A percentile compares a stretch with the other conserved stretches of the same genome.
Evolutionary conservation across 2,113 vertebrate species (phyloP).

Genomic region (Centrocercus urophasianus): DNA sequence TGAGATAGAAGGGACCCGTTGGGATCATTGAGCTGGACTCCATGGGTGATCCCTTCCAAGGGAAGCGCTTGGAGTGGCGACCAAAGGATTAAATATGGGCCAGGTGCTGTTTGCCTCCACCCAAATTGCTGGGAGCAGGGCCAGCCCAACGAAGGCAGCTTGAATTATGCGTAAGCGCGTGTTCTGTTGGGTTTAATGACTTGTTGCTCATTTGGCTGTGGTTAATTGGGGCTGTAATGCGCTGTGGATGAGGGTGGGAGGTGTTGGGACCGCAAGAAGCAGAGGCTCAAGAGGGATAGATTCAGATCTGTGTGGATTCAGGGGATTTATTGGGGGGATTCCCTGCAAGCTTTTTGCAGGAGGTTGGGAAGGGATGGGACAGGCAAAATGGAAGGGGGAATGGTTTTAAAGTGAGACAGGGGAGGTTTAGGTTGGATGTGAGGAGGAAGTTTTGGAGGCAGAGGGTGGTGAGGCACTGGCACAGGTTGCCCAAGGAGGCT

Average conservation of each 20-base stretch:
- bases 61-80: background rate
- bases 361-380: no score
- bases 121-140: background rate
- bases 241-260: background rate
- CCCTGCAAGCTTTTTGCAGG: background rate
- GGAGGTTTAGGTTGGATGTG: no score
- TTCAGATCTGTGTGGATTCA: background rate
- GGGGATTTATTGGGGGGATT: background rate
- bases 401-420: no score
- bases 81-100: background rate
- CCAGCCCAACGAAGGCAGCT: background rate
- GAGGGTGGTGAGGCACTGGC: no score
- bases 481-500: no score
- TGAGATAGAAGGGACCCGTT: no score
- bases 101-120: background rate
- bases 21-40: no score
- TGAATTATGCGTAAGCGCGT: fast-evolving
- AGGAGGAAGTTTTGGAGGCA: no score
- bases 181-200: background rate
- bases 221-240: fast-evolving
- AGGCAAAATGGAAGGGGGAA: no score
- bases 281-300: fast-evolving
- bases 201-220: background rate
- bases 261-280: fast-evolving
- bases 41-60: background rate